phyloP scores from a whole-genome alignment of 2,888 invertebrate genomes.

The Mesoligia furuncula region DNA sequence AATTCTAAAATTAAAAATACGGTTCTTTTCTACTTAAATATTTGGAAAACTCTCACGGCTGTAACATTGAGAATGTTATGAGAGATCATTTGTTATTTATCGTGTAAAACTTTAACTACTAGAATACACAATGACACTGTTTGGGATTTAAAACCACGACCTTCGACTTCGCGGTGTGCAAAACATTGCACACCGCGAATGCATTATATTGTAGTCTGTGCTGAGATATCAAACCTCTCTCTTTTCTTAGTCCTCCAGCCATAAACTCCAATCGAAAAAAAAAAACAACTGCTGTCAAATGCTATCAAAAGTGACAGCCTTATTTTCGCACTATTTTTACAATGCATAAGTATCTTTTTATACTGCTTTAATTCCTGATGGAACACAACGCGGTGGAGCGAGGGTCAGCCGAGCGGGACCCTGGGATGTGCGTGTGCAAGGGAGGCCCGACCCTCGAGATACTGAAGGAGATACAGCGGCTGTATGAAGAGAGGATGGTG shows the following conservation, averaged over 20 bases:
- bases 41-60: background rate
- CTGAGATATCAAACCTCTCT: slow-evolving; percentile 18
- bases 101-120: background rate
- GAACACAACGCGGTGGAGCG: slow-evolving; percentile 72
- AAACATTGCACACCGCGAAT: too few species aligned
- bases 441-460: slow-evolving; percentile 83
- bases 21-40: background rate
- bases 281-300: slow-evolving; percentile 10
- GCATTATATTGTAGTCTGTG: too few species aligned
- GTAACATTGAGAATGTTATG: background rate
- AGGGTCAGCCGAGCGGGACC: slow-evolving; percentile 71
- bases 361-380: slow-evolving; percentile 61
- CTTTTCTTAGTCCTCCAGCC: slow-evolving; percentile 1
- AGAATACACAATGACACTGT: background rate
- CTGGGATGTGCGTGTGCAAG: slow-evolving; percentile 71
- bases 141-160: background rate
- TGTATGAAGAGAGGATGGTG: slow-evolving; percentile 91
- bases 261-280: slow-evolving; percentile 14
- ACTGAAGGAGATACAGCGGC: slow-evolving; percentile 90
- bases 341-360: slow-evolving; percentile 47
- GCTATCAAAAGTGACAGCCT: slow-evolving; percentile 49
- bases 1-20: background rate
- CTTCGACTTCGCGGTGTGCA: background rate
- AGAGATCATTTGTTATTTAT: background rate
- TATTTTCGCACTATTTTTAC: slow-evolving; percentile 53